Base-by-base conservation (phyloP, 2,797 vertebrate genomes). In the Helicolenus hilgendorfi region DNA sequence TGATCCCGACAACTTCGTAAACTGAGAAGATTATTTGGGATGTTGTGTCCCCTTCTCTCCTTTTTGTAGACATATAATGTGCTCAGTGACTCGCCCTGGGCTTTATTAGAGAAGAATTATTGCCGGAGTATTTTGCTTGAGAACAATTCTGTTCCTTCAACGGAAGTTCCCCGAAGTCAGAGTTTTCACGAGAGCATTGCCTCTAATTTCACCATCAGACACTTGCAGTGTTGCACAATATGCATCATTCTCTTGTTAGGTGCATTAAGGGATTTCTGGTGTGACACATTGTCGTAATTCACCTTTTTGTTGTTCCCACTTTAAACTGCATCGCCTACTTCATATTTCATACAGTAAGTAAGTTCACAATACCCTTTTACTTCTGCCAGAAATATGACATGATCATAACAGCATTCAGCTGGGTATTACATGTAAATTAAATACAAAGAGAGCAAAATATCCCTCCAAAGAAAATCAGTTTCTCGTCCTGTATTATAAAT, bases 71-170 rank as follows among this genome's bases (percentile, higher is more conserved):
- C 81, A 45, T 35, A 35, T 2, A 0, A 33, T 55, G 72, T 72
- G 27, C 53, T 77, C 53, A 77, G 60, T 71, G 68, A 72, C 62
- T 79, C 81, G 55, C 72, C 18, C 0, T 60, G 64, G 81, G 77
- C 77, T 81, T 92, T 77, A 89, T 86, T 91, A 89, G 33, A 70
- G 65, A 75, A 76, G 60, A 85, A 59, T 70, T 38, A 89, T 63
- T 59, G 36, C 74, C 3, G 27, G 24, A 72, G 26, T 70, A 31
- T 69, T 88, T 83, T 59, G 63, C 60, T 76, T 13, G 27, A 85
- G 59, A 49, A 79, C 15, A 81, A 75, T 80, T 89, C 15, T 31
- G 60, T 41, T 72, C 18, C 62, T 86, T 88, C 67, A 18, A 53
- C 79, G 71, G 24, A 35, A 71, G 83, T 83, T 83, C 70, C 60